Evolutionary conservation across 2,113 vertebrate species (phyloP).

Genomic region (Paradoxurus hermaphroditus): DNA sequence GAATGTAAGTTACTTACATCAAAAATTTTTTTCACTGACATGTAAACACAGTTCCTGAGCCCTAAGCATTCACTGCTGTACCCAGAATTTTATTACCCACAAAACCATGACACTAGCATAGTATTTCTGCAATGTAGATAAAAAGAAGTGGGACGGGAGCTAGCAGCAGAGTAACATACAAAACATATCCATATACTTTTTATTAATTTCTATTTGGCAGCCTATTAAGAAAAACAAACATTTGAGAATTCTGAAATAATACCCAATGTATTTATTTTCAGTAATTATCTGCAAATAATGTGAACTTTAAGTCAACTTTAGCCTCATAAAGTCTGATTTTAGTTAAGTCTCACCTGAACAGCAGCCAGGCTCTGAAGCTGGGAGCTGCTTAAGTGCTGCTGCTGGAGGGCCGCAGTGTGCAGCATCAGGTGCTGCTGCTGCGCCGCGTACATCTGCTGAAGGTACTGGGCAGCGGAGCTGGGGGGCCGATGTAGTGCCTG

Average conservation of each 20-base stretch:
- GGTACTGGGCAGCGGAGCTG: slow-evolving; percentile 94
- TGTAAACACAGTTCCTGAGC: slow-evolving; percentile 13
- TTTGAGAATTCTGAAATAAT: background rate
- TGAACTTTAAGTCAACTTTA: background rate
- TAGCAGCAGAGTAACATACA: background rate
- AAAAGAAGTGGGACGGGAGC: slow-evolving; percentile 6
- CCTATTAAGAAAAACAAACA: slow-evolving; percentile 20
- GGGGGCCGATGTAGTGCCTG: slow-evolving; percentile 93
- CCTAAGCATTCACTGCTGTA: background rate
- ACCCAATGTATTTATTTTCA: background rate
- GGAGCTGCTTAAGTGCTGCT: slow-evolving; percentile 89
- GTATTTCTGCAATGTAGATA: background rate
- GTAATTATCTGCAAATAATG: background rate
- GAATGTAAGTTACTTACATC: background rate
- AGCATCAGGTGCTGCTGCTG: slow-evolving; percentile 97
- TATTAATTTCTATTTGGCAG: background rate
- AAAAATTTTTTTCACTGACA: background rate
- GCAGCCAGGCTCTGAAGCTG: slow-evolving; percentile 91
- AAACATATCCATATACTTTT: background rate
- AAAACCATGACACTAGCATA: background rate
- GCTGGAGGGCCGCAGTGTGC: slow-evolving; percentile 92
- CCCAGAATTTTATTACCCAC: background rate
- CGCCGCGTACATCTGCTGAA: slow-evolving; percentile 97
- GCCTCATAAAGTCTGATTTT: background rate
- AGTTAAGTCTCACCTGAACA: slow-evolving; percentile 87